Evolutionary conservation across 2,113 vertebrate genomes (phyloP), one percentile per base, ranked within the genome.

Genomic region (Gobius niger): DNA sequence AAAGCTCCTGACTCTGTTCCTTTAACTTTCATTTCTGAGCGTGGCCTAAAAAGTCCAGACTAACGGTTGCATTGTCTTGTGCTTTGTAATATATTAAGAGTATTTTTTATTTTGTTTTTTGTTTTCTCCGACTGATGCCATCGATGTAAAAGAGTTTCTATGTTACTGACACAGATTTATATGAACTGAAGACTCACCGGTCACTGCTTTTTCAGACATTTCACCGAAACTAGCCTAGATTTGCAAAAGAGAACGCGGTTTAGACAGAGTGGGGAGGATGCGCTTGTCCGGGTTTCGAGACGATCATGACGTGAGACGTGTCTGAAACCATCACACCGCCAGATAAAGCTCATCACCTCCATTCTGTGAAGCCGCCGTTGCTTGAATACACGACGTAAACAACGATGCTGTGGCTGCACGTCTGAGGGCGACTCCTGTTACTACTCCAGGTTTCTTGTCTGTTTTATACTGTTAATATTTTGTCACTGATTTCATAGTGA

Each of bases 381-480:
- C 51, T 42, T 6, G 59, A 42, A 40, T 1, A 6, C 47, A 0
- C n/a, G n/a, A n/a, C n/a, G n/a, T n/a, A n/a, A n/a, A n/a, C n/a
- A n/a, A n/a, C n/a, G n/a, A n/a, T n/a, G n/a, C n/a, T 9, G 46
- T 53, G n/a, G 51, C 54, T 65, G 62, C n/a, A 68, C 15, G 40
- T 41, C 44, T 2, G 1, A 19, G 65, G n/a, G 47, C 13, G 61
- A 47, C 13, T 75, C 34, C 68, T 42, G 60, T 70, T 83, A 78
- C 70, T 68, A 9, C 71, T 85, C 76, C 76, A 56, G 74, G 9
- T 62, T 68, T 52, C 57, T 77, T 65, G 65, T 83, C 61, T 82
- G 82, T 86, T 88, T 88, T 83, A 62, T 84, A 80, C 72, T 67
- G 70, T 75, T 82, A 0, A 63, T 76, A 73, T 84, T 77, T 70